A percentile compares a stretch with the other conserved stretches of the same genome.
Conservation (phyloP, 2,113 vertebrate genomes). For the Rafetus swinhoei region DNA sequence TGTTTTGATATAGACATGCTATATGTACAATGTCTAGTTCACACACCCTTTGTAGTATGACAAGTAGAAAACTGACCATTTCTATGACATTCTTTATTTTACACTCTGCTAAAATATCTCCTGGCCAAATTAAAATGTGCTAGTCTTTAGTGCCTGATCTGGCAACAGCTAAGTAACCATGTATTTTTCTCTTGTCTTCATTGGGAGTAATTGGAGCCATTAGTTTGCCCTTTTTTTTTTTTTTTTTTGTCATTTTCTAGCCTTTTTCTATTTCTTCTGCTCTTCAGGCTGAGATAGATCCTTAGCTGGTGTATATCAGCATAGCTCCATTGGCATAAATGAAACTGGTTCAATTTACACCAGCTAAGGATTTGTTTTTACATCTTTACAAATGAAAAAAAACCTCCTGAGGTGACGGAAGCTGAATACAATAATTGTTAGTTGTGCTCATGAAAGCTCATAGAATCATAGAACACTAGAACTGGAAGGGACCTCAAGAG, state of each 20-base stretch:
- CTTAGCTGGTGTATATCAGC: constrained; percentile 13
- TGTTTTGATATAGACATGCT: not conserved
- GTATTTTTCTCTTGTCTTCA: not conserved
- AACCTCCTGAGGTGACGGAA: constrained; percentile 31
- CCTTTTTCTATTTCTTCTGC: not conserved
- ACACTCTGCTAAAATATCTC: not conserved
- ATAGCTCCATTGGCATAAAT: not conserved
- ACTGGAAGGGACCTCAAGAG: too few relatives aligned
- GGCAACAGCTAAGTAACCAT: not conserved
- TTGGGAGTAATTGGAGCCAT: not conserved
- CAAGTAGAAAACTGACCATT: not conserved
- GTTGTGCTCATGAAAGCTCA: not conserved
- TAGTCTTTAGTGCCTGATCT: not conserved
- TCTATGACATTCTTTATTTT: not conserved
- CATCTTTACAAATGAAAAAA: not conserved
- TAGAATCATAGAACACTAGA: too few relatives aligned
- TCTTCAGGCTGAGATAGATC: not conserved
- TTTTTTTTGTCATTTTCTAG: not conserved
- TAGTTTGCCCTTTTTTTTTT: not conserved
- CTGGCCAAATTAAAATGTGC: not conserved
- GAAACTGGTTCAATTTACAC: not conserved
- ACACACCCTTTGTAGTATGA: not conserved
- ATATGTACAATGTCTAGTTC: not conserved
- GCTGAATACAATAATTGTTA: constrained; percentile 24
- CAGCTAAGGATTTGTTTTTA: constrained; percentile 23